Evolutionary conservation across 2,888 invertebrate genomes (phyloP).

Genomic region (Pollenia angustigena): DNA sequence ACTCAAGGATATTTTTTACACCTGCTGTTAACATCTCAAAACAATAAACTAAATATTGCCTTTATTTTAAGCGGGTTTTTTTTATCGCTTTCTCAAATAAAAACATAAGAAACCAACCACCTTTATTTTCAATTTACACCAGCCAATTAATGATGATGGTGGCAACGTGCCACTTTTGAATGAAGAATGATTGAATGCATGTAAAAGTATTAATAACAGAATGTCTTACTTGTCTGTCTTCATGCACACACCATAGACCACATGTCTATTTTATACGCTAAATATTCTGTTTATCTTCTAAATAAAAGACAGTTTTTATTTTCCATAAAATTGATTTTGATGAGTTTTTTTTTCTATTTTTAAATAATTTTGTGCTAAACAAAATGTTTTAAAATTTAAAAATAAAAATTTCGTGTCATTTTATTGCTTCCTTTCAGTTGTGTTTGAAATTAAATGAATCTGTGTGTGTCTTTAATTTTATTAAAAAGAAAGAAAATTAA

Average conservation of each 20-base stretch:
- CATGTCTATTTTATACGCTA: slow-evolving; percentile 12
- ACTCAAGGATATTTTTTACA: slow-evolving; percentile 12
- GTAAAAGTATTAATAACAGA: neutral
- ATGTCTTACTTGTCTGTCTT: neutral
- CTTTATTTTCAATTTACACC: slow-evolving; percentile 40
- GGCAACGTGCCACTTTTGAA: slow-evolving; percentile 16
- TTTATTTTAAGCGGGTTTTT: neutral
- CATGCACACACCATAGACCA: slow-evolving; percentile 24
- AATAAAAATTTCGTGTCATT: slow-evolving; percentile 15
- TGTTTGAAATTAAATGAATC: neutral
- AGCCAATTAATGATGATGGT: slow-evolving; percentile 43
- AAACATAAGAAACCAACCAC: neutral
- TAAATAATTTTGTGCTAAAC: neutral
- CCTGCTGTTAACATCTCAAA: slow-evolving; percentile 42
- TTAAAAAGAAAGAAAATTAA: neutral
- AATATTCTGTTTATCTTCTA: neutral
- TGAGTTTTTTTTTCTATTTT: slow-evolving; percentile 43
- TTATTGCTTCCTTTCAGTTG: slow-evolving; percentile 27
- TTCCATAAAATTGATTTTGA: slow-evolving; percentile 39
- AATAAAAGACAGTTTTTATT: slow-evolving; percentile 37
- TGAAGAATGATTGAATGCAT: slow-evolving; percentile 12
- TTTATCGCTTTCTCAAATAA: neutral
- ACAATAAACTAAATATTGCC: slow-evolving; percentile 11
- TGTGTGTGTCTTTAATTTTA: neutral
- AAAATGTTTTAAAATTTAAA: slow-evolving; percentile 6